phyloP scores from a whole-genome alignment of 2,888 invertebrate genomes.

The Ptycholaimellus sp. region DNA sequence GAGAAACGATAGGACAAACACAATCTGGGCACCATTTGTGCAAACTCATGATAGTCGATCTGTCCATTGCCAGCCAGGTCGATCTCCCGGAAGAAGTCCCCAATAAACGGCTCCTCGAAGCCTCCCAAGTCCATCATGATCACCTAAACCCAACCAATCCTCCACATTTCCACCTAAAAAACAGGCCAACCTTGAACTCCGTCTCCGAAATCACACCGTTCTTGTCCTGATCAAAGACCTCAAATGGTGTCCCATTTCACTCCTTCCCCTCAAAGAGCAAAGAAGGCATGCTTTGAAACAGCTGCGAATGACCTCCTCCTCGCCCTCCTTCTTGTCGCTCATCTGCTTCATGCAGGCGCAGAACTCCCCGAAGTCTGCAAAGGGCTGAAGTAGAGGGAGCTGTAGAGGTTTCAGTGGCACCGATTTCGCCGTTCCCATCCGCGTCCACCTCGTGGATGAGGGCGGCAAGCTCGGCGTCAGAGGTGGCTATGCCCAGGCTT shows the following conservation, averaged over 20 bases:
- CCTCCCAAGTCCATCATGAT: constrained; percentile 23
- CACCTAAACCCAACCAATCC: constrained; percentile 13
- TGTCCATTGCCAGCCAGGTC: constrained; percentile 24
- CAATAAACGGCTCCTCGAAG: constrained; percentile 20
- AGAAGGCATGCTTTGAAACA: constrained; percentile 7
- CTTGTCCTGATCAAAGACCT: constrained; percentile 23
- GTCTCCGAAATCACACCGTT: constrained; percentile 21
- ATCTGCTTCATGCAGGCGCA: constrained; percentile 25
- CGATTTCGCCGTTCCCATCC: constrained; percentile 24
- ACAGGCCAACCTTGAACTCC: constrained; percentile 21
- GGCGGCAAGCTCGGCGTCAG: no score
- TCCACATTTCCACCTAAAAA: not conserved
- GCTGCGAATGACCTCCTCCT: constrained; percentile 16
- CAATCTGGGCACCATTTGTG: no score
- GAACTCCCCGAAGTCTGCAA: constrained; percentile 26
- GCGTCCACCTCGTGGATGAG: no score
- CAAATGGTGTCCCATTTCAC: constrained; percentile 18
- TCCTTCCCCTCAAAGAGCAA: not conserved
- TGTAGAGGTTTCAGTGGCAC: no score
- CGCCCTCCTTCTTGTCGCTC: constrained; percentile 14
- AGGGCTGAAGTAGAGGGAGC: no score
- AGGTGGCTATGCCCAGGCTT: no score
- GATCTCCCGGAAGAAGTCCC: constrained; percentile 22
- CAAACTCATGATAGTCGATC: constrained; percentile 21
- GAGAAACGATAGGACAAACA: no score